A percentile compares a stretch with the other conserved stretches of the same genome.
Evolutionary conservation across 2,113 vertebrate genomes (phyloP).

Genomic region (Typhlomys cinereus): DNA sequence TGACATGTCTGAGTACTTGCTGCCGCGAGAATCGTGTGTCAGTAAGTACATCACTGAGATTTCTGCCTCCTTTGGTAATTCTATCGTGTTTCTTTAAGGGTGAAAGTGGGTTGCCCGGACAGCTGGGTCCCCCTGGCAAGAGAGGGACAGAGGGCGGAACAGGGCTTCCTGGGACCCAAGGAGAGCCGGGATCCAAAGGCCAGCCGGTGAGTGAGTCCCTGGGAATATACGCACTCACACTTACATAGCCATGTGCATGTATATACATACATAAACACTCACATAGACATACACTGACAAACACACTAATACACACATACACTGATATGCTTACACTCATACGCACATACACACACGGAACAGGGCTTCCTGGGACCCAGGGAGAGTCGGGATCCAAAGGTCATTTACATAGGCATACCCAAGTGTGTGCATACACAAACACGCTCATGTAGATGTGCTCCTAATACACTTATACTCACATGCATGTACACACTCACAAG

Average conservation of each 20-base stretch:
- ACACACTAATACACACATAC: not conserved
- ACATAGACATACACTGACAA: too few relatives aligned
- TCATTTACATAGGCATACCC: slow-evolving; percentile 26
- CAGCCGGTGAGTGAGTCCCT: slow-evolving; percentile 90
- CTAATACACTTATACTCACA: not conserved
- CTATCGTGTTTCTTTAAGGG: slow-evolving; percentile 86
- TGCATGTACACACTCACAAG: not conserved
- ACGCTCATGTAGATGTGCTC: not conserved
- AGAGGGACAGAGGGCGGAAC: slow-evolving; percentile 92
- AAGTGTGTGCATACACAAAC: too few relatives aligned
- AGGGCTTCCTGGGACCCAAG: slow-evolving; percentile 91
- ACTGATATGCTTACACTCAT: too few relatives aligned
- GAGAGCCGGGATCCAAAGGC: slow-evolving; percentile 92
- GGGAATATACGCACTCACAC: fast-evolving
- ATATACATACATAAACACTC: not conserved
- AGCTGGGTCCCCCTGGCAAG: slow-evolving; percentile 92
- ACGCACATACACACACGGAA: too few relatives aligned
- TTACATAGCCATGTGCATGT: too few relatives aligned
- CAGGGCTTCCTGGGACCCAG: slow-evolving; percentile 90
- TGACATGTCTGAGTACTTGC: too few relatives aligned
- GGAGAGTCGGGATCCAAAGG: slow-evolving; percentile 93
- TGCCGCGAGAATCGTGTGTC: too few relatives aligned
- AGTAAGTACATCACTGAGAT: too few relatives aligned
- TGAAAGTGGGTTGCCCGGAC: slow-evolving; percentile 94
- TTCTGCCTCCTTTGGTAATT: not conserved